Evolutionary conservation across 2,113 vertebrate species (phyloP).

Genomic region (Mellivora capensis): DNA sequence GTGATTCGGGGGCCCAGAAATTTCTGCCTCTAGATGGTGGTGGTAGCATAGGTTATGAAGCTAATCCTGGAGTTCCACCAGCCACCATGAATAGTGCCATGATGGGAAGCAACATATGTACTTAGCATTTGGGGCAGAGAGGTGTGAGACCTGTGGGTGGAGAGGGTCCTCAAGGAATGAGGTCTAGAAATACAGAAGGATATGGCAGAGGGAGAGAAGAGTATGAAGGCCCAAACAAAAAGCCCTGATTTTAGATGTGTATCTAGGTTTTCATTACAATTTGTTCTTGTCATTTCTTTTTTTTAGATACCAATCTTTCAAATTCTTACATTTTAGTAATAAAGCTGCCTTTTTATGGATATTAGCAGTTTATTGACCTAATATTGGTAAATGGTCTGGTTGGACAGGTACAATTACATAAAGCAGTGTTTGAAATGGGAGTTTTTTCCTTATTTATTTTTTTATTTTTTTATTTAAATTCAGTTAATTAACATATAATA

Average conservation of each 20-base stretch:
- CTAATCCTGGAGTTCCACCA: slow-evolving; percentile 92
- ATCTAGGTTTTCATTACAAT: slow-evolving; percentile 89
- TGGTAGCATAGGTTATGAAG: slow-evolving; percentile 93
- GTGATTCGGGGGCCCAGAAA: slow-evolving; percentile 91
- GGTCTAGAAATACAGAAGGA: slow-evolving; percentile 91
- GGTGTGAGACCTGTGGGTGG: slow-evolving; percentile 90
- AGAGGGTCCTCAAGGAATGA: slow-evolving; percentile 92
- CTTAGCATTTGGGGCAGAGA: slow-evolving; percentile 96
- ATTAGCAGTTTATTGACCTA: slow-evolving; percentile 88
- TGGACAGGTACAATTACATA: slow-evolving; percentile 87
- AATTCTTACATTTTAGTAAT: slow-evolving; percentile 96
- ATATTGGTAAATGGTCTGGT: slow-evolving; percentile 89
- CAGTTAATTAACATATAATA: too few relatives aligned
- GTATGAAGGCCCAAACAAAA: slow-evolving; percentile 97
- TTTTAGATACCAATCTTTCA: slow-evolving; percentile 92
- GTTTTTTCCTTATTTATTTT: slow-evolving; percentile 14
- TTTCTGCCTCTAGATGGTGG: slow-evolving; percentile 88
- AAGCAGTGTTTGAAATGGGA: slow-evolving; percentile 84
- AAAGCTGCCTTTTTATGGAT: slow-evolving; percentile 90
- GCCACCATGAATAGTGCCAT: slow-evolving; percentile 89
- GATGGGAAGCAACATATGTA: slow-evolving; percentile 97
- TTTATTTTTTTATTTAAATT: slow-evolving; percentile 69
- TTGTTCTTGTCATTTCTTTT: slow-evolving; percentile 87
- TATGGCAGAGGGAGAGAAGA: slow-evolving; percentile 99
- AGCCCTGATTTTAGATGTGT: slow-evolving; percentile 96